Evolutionary conservation across 2,888 invertebrate species (phyloP), one percentile per base, ranked within the genome.

Genomic region (Zaprionus obscuricornis): DNA sequence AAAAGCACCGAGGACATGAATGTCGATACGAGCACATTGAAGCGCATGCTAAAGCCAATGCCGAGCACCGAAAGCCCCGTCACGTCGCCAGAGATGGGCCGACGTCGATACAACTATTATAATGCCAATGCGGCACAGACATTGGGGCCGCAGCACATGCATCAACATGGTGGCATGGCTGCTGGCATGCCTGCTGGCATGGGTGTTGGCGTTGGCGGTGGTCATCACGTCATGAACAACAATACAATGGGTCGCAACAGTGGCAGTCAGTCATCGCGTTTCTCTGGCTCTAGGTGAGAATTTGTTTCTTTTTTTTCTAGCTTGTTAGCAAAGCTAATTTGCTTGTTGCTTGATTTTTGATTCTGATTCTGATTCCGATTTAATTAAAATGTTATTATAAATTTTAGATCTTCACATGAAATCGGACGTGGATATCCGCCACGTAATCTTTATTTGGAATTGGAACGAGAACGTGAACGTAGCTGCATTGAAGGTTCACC

Each of bases 21-120:
- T 90, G 88, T 86, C 76, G 89, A 89, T 71, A 89, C 95, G 95
- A 86, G 88, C 83, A 97, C 97, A 5, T 92, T 98, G 78, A 97
- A 98, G 90, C 93, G 96, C 69, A 97, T 98, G 96, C 92, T 98
- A 78, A 97, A 97, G 88, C 97, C 97, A 42, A 96, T 98, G 94
- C 96, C 97, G 16, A 96, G 96, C 74, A 94, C 94, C 55, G 96
- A 96, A 88, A 96, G 96, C 87, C 96, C 96, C 1, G 96, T 95
- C 45, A 97, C 97, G 40, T 97, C 96, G 52, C 97, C 97, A 10
- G 97, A 97, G 91, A 96, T 96, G 95, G 95, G 95, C 13, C 93
- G 96, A 40, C 93, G 96, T 37, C 92, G 96, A 45, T 95, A 95
- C 89, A 93, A 93, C 87, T 93, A 93, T 81, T 93, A 93, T 81